Percentiles rank a stretch among this genome's conserved stretches.
These are phyloP conservation scores for Muschampia plurimacula DNA, from an alignment of 2,888 invertebrate species.

Conservation along the genomic window DNA sequence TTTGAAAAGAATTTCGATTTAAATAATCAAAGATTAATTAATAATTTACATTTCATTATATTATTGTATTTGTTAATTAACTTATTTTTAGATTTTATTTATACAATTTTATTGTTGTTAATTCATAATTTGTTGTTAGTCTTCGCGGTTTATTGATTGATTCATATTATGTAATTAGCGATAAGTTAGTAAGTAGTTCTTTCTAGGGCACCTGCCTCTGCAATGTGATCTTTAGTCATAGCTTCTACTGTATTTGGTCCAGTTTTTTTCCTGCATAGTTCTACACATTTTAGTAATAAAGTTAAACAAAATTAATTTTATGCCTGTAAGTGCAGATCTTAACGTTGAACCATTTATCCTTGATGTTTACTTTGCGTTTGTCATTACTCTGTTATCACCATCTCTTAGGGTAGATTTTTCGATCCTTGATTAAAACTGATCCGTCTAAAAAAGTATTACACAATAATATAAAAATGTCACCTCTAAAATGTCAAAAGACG, in stretches of 20 bases:
- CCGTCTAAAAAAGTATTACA: no score
- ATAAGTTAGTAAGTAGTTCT: constrained; percentile 43
- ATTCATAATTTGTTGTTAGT: neutral
- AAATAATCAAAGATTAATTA: no score
- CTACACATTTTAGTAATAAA: neutral
- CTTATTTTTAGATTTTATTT: no score
- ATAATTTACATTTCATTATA: neutral
- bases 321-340: neutral
- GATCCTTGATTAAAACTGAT: no score
- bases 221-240: constrained; percentile 80
- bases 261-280: constrained; percentile 46
- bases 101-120: neutral
- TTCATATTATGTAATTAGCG: neutral
- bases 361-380: no score
- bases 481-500: no score
- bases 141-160: neutral
- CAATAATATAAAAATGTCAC: no score
- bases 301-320: neutral
- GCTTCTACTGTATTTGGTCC: constrained; percentile 57
- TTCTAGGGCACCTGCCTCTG: constrained; percentile 67
- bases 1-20: no score
- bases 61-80: neutral
- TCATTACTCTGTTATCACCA: no score
- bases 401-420: no score
- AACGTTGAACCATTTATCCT: no score